Conservation (phyloP, 2,888 invertebrate genomes). For the Sinodicranocentrus sp. region DNA sequence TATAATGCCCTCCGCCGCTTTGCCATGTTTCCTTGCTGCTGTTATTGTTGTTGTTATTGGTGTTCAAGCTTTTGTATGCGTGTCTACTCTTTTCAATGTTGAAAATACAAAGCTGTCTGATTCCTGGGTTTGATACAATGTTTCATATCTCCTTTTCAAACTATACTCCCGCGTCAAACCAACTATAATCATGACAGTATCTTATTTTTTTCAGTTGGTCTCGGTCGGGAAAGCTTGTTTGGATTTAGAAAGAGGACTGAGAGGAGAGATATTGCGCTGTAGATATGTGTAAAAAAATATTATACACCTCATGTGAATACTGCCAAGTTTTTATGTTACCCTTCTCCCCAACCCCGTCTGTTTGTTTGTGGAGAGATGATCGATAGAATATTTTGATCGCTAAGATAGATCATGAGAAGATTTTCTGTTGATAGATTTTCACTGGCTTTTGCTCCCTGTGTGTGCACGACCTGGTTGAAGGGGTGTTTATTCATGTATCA, state of each 20-base stretch:
- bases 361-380: slow-evolving; percentile 63
- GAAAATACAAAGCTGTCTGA: slow-evolving; percentile 65
- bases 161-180: slow-evolving; percentile 42
- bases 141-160: slow-evolving; percentile 45
- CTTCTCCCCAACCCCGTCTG: background rate
- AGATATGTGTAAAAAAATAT: too few species aligned
- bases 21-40: slow-evolving; percentile 27
- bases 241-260: too few species aligned
- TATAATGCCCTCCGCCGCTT: slow-evolving; percentile 39
- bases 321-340: background rate
- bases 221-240: too few species aligned
- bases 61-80: slow-evolving; percentile 63
- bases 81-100: slow-evolving; percentile 60
- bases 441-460: slow-evolving; percentile 4
- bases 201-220: too few species aligned
- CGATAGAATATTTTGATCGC: slow-evolving; percentile 69
- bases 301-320: background rate
- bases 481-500: slow-evolving; percentile 13
- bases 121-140: slow-evolving; percentile 64
- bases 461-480: background rate
- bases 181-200: background rate
- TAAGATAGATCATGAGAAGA: slow-evolving; percentile 66
- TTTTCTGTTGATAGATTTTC: slow-evolving; percentile 62
- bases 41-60: slow-evolving; percentile 54
- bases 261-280: too few species aligned